Conservation (phyloP, 2,113 vertebrate species). For the Excalfactoria chinensis region DNA sequence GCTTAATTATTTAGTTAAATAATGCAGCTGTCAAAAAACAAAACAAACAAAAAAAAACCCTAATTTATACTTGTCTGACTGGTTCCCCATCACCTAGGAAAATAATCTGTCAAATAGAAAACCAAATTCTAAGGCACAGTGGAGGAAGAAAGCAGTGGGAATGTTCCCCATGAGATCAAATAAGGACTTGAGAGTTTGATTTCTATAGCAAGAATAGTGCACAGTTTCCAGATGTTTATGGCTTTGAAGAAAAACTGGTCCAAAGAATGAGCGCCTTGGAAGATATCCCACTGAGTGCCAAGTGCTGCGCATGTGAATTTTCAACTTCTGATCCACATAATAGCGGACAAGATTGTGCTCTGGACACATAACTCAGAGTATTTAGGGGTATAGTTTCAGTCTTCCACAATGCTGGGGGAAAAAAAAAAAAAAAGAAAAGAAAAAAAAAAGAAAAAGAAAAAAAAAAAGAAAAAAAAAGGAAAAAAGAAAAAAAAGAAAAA, state of each 20-base stretch:
- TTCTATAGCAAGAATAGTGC: conserved; percentile 3
- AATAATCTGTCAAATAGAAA: conserved; percentile 28
- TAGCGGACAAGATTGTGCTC: conserved; percentile 8
- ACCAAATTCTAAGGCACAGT: conserved; percentile 16
- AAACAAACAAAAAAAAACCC: background rate
- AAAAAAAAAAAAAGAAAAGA: background rate
- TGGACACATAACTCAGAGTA: background rate
- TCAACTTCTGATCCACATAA: conserved; percentile 1
- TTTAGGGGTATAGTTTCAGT: background rate
- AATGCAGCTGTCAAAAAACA: background rate
- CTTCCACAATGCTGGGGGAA: background rate
- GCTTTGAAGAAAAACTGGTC: conserved; percentile 34
- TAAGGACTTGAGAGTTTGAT: conserved; percentile 33
- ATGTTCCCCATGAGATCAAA: conserved; percentile 43
- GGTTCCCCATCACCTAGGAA: background rate
- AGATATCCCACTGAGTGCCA: background rate
- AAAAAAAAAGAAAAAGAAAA: background rate
- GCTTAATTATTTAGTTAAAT: background rate
- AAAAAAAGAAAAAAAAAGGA: background rate
- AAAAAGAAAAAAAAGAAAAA: background rate
- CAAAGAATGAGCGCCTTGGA: conserved; percentile 36
- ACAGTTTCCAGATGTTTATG: conserved; percentile 51
- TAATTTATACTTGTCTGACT: conserved; percentile 6
- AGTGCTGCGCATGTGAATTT: background rate
- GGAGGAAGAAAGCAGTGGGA: conserved; percentile 36